Evolutionary conservation across 2,888 invertebrate genomes (phyloP).

Genomic region (Acanthosepion esculentum): DNA sequence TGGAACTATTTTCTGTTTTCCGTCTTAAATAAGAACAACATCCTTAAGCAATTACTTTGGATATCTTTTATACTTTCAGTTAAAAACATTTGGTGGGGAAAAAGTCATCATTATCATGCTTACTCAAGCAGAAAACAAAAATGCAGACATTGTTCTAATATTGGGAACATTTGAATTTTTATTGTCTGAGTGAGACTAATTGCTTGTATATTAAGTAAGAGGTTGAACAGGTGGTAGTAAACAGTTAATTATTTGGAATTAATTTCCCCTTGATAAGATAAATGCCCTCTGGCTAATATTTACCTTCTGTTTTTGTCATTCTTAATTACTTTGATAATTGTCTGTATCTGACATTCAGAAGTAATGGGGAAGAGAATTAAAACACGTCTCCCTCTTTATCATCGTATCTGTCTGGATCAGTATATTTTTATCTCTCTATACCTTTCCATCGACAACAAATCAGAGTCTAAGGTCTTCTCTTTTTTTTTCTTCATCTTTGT

Average conservation of each 20-base stretch:
- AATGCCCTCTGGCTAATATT: background rate
- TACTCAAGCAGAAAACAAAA: background rate
- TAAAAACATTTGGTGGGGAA: no score
- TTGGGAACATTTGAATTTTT: background rate
- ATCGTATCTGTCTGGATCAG: background rate
- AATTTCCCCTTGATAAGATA: background rate
- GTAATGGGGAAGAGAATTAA: background rate
- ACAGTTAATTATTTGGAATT: background rate
- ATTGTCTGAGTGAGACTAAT: background rate
- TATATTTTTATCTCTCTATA: background rate
- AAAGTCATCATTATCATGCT: background rate
- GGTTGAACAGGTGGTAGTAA: background rate
- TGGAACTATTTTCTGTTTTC: no score
- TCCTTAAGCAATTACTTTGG: no score
- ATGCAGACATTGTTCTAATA: background rate
- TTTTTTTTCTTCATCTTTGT: background rate
- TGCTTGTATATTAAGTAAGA: background rate
- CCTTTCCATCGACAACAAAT: no score
- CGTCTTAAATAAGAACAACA: no score
- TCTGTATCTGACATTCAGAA: background rate
- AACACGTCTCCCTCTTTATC: background rate
- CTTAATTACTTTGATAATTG: background rate
- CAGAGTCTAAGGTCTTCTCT: background rate
- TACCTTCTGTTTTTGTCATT: background rate
- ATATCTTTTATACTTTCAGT: no score